Percentiles rank a stretch among this genome's conserved stretches.
Evolutionary conservation across 1,140 invertebrate genomes (phyloP).

Genomic region (Spodoptera frugiperda): DNA sequence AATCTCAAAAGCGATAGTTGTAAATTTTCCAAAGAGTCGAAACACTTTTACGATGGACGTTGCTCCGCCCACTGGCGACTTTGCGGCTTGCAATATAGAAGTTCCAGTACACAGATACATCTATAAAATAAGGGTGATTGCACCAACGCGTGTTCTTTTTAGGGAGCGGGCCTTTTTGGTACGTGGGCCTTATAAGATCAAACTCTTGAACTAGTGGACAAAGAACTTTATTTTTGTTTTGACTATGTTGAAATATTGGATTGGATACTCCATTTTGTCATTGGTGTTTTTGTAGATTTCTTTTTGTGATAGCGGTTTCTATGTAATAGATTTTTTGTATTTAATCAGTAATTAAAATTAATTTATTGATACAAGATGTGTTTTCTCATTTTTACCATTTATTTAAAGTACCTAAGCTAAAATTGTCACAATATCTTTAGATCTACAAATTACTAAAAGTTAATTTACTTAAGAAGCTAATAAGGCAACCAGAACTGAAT

Average conservation of each 20-base stretch:
- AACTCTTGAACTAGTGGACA: constrained; percentile 25
- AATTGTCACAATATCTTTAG: too few relatives aligned
- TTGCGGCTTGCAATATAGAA: constrained; percentile 68
- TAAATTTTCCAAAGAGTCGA: constrained; percentile 78
- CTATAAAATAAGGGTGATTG: constrained; percentile 68
- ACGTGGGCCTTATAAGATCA: constrained; percentile 7
- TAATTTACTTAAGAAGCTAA: too few relatives aligned
- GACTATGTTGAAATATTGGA: neutral
- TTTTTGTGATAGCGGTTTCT: too few relatives aligned
- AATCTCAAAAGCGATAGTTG: constrained; percentile 80
- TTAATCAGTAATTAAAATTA: too few relatives aligned
- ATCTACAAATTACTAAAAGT: too few relatives aligned
- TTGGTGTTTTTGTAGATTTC: neutral
- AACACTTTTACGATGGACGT: constrained; percentile 79
- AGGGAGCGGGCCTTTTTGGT: constrained; percentile 29
- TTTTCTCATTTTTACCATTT: too few relatives aligned
- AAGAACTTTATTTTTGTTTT: constrained; percentile 20
- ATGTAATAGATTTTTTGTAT: too few relatives aligned
- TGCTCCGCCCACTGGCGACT: constrained; percentile 78
- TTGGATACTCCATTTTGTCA: neutral
- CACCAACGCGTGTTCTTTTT: constrained; percentile 35
- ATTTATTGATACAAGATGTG: too few relatives aligned
- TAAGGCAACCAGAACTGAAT: too few relatives aligned
- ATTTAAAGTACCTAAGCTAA: too few relatives aligned
- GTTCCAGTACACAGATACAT: constrained; percentile 71